Evolutionary conservation across 2,113 vertebrate species (phyloP), one percentile per base, ranked within the genome.

Genomic region (Oenanthe oenanthe): DNA sequence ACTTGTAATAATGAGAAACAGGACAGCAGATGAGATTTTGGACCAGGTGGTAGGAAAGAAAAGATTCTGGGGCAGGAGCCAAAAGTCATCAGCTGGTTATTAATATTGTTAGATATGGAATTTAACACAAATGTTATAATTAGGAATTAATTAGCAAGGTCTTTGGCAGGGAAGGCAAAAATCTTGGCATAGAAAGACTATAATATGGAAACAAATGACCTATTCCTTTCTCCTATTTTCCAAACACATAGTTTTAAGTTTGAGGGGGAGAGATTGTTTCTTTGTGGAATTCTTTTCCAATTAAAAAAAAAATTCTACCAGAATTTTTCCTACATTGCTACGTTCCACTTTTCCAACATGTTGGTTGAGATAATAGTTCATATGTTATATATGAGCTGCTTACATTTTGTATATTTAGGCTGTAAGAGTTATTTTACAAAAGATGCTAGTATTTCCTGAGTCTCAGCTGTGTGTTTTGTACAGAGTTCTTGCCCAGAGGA

Each of bases 191-290:
- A 92, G 3, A 17, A 47, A 63, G 11, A 31, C 34, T 60, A 4
- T 56, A 42, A 60, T 24, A 34, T 25, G 7, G 22, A 73, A 92
- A 73, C 2, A 10, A 56, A 68, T 51, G 24, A 26, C 13, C 1
- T 13, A 50, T 50, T 83, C 31, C 3, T 63, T 76, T 84, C 40
- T 40, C 8, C 2, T 66, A 2, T 38, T 80, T 93, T 57, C 16
- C 6, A 72, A 48, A 83, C 56, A 5, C 3, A 11, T 16, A 17
- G 5, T 28, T 75, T 86, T 42, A n/a, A 34, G 51, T 42, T 54
- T 28, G 14, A 36, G 7, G 2, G 2, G 3, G 0, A 42, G 40
- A 15, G 3, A 19, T 65, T 18, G 3, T 20, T 28, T 57, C 2
- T 19, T 25, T 42, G 20, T 29, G 3, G 4, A 4, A 1, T 14